Evolutionary conservation across 2,797 vertebrate genomes (phyloP).

Genomic region (Nyctalus aviator): DNA sequence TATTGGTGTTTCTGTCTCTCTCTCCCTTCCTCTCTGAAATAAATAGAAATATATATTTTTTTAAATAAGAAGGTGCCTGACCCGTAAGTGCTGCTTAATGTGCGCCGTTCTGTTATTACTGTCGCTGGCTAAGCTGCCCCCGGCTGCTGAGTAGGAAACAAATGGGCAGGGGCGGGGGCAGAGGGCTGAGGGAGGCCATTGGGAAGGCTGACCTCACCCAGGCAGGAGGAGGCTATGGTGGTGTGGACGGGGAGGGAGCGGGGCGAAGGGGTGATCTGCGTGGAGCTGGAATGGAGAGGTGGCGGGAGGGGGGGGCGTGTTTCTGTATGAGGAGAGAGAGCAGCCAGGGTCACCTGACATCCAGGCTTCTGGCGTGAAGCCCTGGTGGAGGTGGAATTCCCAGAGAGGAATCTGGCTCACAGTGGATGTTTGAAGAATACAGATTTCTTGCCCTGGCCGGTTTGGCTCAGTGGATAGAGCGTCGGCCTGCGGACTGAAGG

Average conservation of each 20-base stretch:
- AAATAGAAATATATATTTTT: no score
- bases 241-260: background rate
- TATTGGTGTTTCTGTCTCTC: no score
- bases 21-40: no score
- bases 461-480: no score
- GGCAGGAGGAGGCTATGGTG: background rate
- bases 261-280: background rate
- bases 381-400: background rate
- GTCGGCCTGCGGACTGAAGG: no score
- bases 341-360: background rate
- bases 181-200: background rate
- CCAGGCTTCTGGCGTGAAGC: background rate
- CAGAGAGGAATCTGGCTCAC: background rate
- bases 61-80: background rate
- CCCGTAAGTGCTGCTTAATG: background rate
- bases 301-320: background rate
- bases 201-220: background rate
- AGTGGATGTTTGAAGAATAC: background rate
- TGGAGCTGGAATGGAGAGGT: background rate
- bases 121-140: background rate
- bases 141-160: background rate
- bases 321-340: accelerated
- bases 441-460: background rate
- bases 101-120: accelerated
- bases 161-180: no score